Evolutionary conservation across 2,113 vertebrate species (phyloP), one percentile per base, ranked within the genome.

Genomic region (Hirundichthys speculiger): DNA sequence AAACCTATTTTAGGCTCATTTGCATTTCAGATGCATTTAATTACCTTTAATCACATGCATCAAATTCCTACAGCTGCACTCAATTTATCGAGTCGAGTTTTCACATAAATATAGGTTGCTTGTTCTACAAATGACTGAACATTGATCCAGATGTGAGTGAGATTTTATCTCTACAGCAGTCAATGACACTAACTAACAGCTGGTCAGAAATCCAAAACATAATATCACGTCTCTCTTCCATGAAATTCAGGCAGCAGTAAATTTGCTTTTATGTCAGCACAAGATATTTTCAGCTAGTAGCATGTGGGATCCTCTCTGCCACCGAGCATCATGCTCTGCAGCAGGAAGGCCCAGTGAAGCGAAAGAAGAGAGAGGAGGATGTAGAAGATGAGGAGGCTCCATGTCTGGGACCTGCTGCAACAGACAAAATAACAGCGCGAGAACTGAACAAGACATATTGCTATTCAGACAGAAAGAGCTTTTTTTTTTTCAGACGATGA

Each of bases 11-110:
- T 13, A 0, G 38, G 3, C 18, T 67, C 48, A 73, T 88, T 78
- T 86, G 62, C 75, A 85, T 83, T 52, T 55, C 52, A 75, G 73
- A 86, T 68, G 69, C 13, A n/a, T 75, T 71, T 75, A 77, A 88
- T 85, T 73, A 71, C 41, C 48, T 69, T 47, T 57, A 75, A 78
- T 86, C 81, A 69, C 70, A 79, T 71, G 43, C 68, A 73, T 73
- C 55, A 53, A 62, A 69, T 60, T 82, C 53, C 60, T 65, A 38
- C 86, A 88, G 82, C 80, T 85, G 84, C 27, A 72, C 19, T 73
- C 50, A 16, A 58, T 84, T 80, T 75, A 80, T 73, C 4, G 7
- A 62, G 39, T 13, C 22, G 40, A 47, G 25, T 34, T 73, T 79
- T 47, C n/a, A 50, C 61, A 56, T 51, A 77, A 74, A 24, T 58